Conservation (phyloP, 2,797 vertebrate genomes). For the Pitangus sulphuratus region DNA sequence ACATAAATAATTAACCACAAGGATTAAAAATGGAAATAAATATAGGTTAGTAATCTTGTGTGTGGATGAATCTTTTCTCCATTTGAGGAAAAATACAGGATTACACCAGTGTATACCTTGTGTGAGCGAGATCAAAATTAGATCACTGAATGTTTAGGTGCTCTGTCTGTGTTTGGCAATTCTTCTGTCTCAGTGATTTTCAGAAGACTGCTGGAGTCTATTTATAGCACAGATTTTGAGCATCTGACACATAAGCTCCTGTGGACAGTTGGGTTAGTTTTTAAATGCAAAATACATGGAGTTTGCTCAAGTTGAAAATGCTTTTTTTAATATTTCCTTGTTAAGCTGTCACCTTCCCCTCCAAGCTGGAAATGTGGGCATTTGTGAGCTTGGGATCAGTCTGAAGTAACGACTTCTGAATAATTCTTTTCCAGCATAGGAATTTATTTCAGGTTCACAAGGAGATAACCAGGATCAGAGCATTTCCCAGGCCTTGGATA, state of each 20-base stretch:
- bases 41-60: constrained; percentile 10
- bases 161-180: constrained; percentile 1
- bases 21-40: constrained; percentile 58
- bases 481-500: background rate
- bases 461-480: background rate
- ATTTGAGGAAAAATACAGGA: rapidly evolving
- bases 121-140: constrained; percentile 5
- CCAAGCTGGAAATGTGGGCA: background rate
- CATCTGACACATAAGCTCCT: constrained; percentile 28
- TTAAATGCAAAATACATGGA: background rate
- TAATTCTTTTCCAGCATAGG: background rate
- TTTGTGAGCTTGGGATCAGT: background rate
- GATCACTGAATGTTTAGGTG: constrained; percentile 25
- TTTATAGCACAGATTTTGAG: constrained; percentile 48
- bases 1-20: constrained; percentile 56
- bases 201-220: background rate
- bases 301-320: background rate
- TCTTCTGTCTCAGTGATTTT: background rate
- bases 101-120: background rate
- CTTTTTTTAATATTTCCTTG: background rate
- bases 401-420: background rate
- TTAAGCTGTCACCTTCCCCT: background rate
- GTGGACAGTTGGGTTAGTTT: background rate
- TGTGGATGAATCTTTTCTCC: background rate
- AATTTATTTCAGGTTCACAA: background rate